Evolutionary conservation across 2,797 vertebrate species (phyloP), one percentile per base, ranked within the genome.

Genomic region (Oceanodroma leucorhoa): DNA sequence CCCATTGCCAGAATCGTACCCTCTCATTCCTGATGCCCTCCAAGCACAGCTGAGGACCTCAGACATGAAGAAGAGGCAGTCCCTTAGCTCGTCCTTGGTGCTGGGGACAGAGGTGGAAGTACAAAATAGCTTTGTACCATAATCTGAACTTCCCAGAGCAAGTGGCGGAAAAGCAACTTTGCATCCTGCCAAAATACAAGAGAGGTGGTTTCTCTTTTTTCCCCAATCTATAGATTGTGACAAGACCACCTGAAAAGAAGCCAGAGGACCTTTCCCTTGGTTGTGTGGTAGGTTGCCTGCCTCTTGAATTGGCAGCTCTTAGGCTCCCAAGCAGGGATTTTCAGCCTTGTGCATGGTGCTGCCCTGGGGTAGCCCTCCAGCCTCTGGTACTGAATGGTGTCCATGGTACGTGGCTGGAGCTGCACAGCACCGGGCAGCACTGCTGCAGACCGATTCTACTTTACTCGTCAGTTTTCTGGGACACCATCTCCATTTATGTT

Each of bases 1-100:
- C 15, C 7, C 21, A 38, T 0, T 48, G 32, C 24, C 36, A 71
- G 3, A 2, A 1, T 32, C 2, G 2, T 53, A 17, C 16, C 17
- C 10, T 66, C 20, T 67, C 10, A 15, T 34, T 78, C 17, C 34
- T 64, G 12, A 23, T 66, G 41, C 16, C 9, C 38, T 60, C 14
- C 26, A 30, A 43, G 29, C 3, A 67, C 10, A 61, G 41, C 30
- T 79, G 54, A 72, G 30, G 9, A 72, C 50, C 1, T 27, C 38
- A 40, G 58, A 38, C 7, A 50, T 1, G 0, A 20, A 24, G 24
- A 10, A 89, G 8, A 41, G 18, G 26, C 48, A 89, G 62, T 32
- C 6, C 10, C 9, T 77, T 48, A 27, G 9, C 26, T 73, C 9
- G 40, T 66, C 11, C 45, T 54, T 53, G 22, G 20, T 45, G 29